Percentiles rank a stretch among this genome's conserved stretches.
Evolutionary conservation across 2,888 invertebrate genomes (phyloP).

Genomic region (Ormyrus nitidulus): DNA sequence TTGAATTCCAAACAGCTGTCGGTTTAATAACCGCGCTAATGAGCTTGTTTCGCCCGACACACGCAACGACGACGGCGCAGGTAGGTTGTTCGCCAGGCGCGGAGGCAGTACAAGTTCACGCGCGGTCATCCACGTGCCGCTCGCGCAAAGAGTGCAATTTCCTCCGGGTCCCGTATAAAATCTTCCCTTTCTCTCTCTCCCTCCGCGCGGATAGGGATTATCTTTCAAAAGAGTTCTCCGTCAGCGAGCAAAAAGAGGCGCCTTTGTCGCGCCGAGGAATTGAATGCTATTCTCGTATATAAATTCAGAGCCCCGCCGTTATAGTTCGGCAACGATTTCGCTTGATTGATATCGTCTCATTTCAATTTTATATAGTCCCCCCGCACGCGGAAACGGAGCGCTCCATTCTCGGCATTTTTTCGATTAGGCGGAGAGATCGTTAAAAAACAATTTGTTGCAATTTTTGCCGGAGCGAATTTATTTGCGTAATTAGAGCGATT

Average conservation of each 20-base stretch:
- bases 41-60: slow-evolving; percentile 23
- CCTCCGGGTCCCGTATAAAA: slow-evolving; percentile 3
- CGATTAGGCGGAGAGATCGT: not conserved
- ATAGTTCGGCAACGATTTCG: not conserved
- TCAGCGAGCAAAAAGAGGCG: not conserved
- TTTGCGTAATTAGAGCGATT: no score
- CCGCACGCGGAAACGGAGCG: no score
- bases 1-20: slow-evolving; percentile 30
- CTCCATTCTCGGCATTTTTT: no score
- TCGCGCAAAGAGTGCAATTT: slow-evolving; percentile 11
- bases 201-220: slow-evolving; percentile 1
- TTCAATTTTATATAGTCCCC: slow-evolving; percentile 31
- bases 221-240: slow-evolving; percentile 15
- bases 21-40: slow-evolving; percentile 47
- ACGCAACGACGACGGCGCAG: no score
- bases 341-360: slow-evolving; percentile 28
- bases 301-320: not conserved
- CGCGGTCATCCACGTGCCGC: slow-evolving; percentile 31
- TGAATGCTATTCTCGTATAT: slow-evolving; percentile 2
- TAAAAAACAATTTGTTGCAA: slow-evolving; percentile 20
- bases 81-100: not conserved
- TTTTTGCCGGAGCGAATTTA: not conserved
- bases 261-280: no score
- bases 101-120: not conserved
- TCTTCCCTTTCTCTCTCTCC: not conserved